Conservation (phyloP, 2,797 vertebrate species). For the Pyrrhura leucotis region DNA sequence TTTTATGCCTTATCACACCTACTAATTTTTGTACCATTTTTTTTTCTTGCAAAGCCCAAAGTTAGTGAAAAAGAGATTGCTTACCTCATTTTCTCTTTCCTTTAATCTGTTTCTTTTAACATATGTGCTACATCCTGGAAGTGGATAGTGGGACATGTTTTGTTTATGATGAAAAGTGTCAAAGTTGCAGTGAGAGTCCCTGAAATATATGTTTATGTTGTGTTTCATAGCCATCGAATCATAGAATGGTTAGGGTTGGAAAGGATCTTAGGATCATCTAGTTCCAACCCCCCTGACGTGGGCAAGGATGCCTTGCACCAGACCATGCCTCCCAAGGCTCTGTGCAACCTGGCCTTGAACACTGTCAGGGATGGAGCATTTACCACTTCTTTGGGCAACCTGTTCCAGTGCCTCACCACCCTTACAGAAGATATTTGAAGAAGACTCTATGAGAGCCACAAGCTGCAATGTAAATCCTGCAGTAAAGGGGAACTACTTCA, state of each 20-base stretch:
- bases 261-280: neutral
- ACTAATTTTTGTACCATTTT: neutral
- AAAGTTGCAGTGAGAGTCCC: neutral
- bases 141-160: neutral
- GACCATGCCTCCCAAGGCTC: neutral
- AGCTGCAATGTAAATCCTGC: slow-evolving; percentile 15
- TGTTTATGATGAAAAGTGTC: neutral
- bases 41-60: neutral
- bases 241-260: neutral
- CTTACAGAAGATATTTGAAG: neutral
- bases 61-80: neutral
- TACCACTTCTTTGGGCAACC: neutral
- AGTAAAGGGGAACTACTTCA: neutral
- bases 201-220: neutral
- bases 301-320: neutral
- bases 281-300: neutral
- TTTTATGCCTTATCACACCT: neutral
- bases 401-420: neutral
- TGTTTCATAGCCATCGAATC: neutral
- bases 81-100: neutral
- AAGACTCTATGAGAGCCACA: neutral
- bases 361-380: neutral
- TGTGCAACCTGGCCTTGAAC: neutral
- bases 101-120: neutral
- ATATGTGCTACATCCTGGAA: neutral